Conservation (phyloP, 2,113 vertebrate genomes). For the Archilochus colubris region DNA sequence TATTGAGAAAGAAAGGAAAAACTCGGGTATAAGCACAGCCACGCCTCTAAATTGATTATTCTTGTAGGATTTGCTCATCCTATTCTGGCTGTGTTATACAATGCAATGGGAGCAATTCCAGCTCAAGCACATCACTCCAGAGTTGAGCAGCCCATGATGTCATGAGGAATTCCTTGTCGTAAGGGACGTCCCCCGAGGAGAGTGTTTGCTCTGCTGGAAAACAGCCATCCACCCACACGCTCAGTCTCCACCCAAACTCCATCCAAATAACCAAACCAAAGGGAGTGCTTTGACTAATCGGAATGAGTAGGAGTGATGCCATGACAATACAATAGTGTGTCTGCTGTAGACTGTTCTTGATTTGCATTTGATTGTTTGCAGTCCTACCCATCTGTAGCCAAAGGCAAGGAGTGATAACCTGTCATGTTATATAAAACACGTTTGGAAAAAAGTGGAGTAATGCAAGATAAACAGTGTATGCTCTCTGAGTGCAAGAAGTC, state of each 20-base stretch:
- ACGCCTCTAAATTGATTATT: slow-evolving; percentile 25
- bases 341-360: slow-evolving; percentile 36
- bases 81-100: slow-evolving; percentile 11
- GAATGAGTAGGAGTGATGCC: slow-evolving; percentile 39
- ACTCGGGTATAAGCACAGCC: neutral
- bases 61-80: slow-evolving; percentile 49
- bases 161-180: slow-evolving; percentile 59
- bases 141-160: slow-evolving; percentile 48
- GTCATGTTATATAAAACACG: neutral
- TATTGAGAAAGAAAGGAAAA: neutral
- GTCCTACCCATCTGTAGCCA: slow-evolving; percentile 60
- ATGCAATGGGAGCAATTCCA: neutral
- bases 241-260: slow-evolving; percentile 21
- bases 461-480: neutral
- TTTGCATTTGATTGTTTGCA: slow-evolving; percentile 67
- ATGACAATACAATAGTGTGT: slow-evolving; percentile 30
- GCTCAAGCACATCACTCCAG: neutral
- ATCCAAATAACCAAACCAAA: slow-evolving; percentile 31
- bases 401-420: slow-evolving; percentile 56
- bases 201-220: slow-evolving; percentile 2
- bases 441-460: slow-evolving; percentile 17
- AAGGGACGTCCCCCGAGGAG: slow-evolving; percentile 29
- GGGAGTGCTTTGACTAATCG: slow-evolving; percentile 54
- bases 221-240: slow-evolving; percentile 12
- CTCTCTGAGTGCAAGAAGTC: neutral